phyloP scores from a whole-genome alignment of 2,113 vertebrate species.

The Tragelaphus scriptus region DNA sequence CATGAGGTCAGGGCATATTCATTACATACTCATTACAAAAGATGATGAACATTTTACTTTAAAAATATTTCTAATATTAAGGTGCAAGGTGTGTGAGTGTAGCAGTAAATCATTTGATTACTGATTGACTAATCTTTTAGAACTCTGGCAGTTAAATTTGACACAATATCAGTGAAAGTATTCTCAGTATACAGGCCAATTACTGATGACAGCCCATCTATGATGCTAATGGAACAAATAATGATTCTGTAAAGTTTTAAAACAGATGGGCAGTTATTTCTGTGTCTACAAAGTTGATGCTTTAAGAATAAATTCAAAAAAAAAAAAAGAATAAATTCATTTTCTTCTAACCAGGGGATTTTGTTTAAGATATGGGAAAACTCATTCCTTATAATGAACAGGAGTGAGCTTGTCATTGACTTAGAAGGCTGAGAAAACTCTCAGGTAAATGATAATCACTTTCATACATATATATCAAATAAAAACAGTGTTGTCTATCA shows the following conservation, averaged over 20 bases:
- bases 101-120: neutral
- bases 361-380: constrained; percentile 20
- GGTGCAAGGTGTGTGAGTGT: neutral
- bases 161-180: neutral
- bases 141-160: constrained; percentile 46
- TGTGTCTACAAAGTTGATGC: constrained; percentile 31
- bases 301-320: constrained; percentile 39
- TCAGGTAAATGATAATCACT: neutral
- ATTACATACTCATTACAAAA: neutral
- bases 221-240: constrained; percentile 50
- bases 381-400: neutral
- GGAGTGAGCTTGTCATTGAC: neutral
- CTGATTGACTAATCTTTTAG: neutral
- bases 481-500: neutral
- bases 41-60: neutral
- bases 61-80: neutral
- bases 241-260: constrained; percentile 10
- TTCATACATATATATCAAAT: neutral
- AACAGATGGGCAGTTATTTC: constrained; percentile 35
- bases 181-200: neutral
- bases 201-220: constrained; percentile 29
- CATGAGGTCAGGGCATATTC: neutral
- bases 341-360: constrained; percentile 40
- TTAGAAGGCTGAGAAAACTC: neutral
- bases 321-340: constrained; percentile 45